Conservation (phyloP, 2,113 vertebrate genomes). For the Mesocricetus auratus region DNA sequence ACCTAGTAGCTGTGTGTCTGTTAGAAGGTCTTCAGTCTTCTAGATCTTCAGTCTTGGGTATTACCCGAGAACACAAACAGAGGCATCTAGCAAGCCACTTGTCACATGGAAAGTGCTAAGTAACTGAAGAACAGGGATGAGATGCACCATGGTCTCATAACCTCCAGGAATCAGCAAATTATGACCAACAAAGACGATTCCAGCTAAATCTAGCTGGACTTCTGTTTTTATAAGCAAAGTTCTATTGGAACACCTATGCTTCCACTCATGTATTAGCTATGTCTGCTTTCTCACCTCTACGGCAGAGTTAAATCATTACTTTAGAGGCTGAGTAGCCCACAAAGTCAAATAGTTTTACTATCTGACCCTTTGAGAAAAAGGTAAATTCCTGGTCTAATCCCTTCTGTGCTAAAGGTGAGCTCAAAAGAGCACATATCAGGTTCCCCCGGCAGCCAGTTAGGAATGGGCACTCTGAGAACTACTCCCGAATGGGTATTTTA, state of each 20-base stretch:
- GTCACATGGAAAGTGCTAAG: neutral
- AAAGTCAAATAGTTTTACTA: neutral
- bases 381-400: neutral
- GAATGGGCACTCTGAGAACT: neutral
- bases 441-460: neutral
- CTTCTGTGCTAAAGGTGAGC: neutral
- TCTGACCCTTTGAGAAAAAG: neutral
- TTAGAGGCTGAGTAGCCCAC: neutral
- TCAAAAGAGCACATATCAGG: neutral
- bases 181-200: neutral
- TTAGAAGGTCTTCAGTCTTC: neutral
- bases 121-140: neutral
- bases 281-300: neutral
- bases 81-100: neutral
- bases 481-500: neutral
- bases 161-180: neutral
- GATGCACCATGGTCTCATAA: neutral
- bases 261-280: neutral
- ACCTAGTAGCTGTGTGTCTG: neutral
- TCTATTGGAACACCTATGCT: neutral
- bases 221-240: slow-evolving; percentile 1
- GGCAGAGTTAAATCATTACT: neutral
- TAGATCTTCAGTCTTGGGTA: neutral
- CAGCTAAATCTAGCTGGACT: neutral
- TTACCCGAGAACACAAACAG: neutral